Evolutionary conservation across 2,113 vertebrate genomes (phyloP).

Genomic region (Macheiramphus alcinus): DNA sequence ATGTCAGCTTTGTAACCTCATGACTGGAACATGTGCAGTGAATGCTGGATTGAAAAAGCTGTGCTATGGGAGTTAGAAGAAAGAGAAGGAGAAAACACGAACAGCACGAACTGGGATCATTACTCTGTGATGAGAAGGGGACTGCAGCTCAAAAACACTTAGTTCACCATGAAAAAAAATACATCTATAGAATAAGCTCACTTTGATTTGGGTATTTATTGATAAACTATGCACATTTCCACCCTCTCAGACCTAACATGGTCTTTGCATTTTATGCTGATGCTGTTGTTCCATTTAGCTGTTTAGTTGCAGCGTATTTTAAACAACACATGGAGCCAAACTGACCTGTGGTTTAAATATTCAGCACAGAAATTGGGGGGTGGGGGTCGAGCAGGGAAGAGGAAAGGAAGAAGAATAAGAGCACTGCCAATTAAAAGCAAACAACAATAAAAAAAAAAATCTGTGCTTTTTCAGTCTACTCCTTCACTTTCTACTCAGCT

Average conservation of each 20-base stretch:
- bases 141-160: constrained; percentile 10
- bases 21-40: constrained; percentile 61
- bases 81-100: constrained; percentile 30
- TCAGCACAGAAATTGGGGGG: neutral
- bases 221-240: neutral
- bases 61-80: constrained; percentile 49
- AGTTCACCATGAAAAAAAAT: neutral
- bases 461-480: neutral
- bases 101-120: constrained; percentile 12
- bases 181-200: neutral
- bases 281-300: constrained; percentile 8
- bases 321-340: neutral
- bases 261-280: constrained; percentile 31
- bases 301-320: neutral
- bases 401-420: neutral
- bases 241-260: neutral
- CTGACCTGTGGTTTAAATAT: constrained; percentile 15
- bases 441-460: neutral
- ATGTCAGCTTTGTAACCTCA: constrained; percentile 68
- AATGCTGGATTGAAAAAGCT: constrained; percentile 59
- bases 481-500: neutral
- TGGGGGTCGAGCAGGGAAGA: neutral
- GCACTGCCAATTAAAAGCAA: neutral
- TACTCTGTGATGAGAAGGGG: constrained; percentile 22
- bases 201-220: constrained; percentile 49